Conservation (phyloP, 64 coral and sea anemone species). For the Pachyseris speciosa region DNA sequence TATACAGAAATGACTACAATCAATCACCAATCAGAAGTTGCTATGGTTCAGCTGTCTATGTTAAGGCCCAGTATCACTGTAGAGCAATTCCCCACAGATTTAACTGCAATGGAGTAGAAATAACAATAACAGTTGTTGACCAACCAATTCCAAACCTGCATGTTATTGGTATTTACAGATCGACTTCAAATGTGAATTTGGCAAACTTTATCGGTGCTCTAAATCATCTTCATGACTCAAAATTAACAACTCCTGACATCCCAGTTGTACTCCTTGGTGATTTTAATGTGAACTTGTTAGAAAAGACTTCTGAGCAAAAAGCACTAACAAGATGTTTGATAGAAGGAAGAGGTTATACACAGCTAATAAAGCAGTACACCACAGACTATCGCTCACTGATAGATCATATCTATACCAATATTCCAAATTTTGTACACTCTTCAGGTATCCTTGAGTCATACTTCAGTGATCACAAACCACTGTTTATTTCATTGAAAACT, state of each 20-base stretch:
- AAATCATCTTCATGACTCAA: slow-evolving; percentile 17
- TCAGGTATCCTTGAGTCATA: slow-evolving; percentile 59
- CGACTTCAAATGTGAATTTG: not conserved
- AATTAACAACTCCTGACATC: not conserved
- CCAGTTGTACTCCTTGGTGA: not conserved
- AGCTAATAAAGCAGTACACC: slow-evolving; percentile 40
- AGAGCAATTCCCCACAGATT: slow-evolving; percentile 44
- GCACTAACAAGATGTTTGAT: not conserved
- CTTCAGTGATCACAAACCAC: slow-evolving; percentile 60
- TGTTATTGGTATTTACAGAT: slow-evolving; percentile 49
- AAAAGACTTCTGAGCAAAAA: slow-evolving; percentile 21
- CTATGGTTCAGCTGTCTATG: slow-evolving; percentile 45
- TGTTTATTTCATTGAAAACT: slow-evolving; percentile 25
- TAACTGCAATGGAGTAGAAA: slow-evolving; percentile 68
- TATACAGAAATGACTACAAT: slow-evolving; percentile 78
- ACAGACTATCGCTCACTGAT: slow-evolving; percentile 61
- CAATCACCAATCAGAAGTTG: too few species aligned
- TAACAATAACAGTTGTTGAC: slow-evolving; percentile 38
- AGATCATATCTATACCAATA: slow-evolving; percentile 64
- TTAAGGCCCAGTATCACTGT: not conserved
- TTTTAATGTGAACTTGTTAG: slow-evolving; percentile 37
- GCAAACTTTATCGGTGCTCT: slow-evolving; percentile 18
- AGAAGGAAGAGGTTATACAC: slow-evolving; percentile 19
- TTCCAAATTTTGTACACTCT: slow-evolving; percentile 23
- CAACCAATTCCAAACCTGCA: slow-evolving; percentile 44